These are phyloP conservation scores for Ivindomyrus marchei DNA, from an alignment of 2,113 vertebrate species.

Conservation along the genomic window DNA sequence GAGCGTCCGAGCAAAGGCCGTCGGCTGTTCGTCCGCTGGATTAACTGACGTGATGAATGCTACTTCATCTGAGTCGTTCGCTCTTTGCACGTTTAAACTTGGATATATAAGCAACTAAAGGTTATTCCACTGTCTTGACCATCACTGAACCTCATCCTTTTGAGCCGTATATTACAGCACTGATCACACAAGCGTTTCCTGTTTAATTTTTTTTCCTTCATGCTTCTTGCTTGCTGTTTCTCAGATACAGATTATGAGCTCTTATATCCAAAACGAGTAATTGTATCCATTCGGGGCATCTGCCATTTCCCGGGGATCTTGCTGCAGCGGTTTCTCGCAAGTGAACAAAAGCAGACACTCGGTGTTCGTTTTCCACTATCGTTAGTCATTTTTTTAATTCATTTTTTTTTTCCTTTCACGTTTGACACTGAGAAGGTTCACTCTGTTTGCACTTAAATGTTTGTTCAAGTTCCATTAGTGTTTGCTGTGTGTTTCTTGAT, in stretches of 20 bases:
- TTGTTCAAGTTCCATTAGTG: neutral
- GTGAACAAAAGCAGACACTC: neutral
- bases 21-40: neutral
- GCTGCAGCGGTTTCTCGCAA: neutral
- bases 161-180: neutral
- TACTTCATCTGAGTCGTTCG: neutral
- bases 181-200: neutral
- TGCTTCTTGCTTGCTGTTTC: neutral
- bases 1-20: neutral
- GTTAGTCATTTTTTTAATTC: no score
- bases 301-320: neutral
- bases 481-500: neutral
- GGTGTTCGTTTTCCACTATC: neutral
- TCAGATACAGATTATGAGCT: constrained; percentile 16
- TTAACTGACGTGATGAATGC: neutral
- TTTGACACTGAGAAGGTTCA: neutral
- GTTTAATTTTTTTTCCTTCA: neutral
- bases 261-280: neutral
- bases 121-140: neutral
- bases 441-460: constrained; percentile 6
- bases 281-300: no score
- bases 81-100: neutral
- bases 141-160: neutral
- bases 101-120: neutral
- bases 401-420: no score